These are phyloP conservation scores for Pollachius pollachius DNA, from an alignment of 2,113 vertebrate species.

Conservation along the genomic window DNA sequence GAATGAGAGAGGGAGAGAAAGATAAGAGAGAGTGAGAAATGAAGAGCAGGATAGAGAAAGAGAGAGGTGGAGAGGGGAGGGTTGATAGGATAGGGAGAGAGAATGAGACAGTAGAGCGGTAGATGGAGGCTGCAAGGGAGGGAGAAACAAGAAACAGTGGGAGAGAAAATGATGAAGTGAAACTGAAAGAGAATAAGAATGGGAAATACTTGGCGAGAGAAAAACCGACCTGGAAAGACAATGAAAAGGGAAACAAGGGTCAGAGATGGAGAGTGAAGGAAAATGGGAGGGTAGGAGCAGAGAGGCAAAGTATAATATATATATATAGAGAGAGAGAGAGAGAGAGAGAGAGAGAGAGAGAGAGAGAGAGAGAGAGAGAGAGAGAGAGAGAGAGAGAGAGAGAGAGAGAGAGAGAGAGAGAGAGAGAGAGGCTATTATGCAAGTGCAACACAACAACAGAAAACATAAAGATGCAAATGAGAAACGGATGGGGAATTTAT, in stretches of 20 bases:
- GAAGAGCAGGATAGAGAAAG: neutral
- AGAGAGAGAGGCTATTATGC: neutral
- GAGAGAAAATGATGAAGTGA: no score
- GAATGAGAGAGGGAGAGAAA: neutral
- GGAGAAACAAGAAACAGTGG: no score
- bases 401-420: no score
- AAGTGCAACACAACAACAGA: neutral
- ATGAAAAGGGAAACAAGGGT: neutral
- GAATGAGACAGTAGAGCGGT: no score
- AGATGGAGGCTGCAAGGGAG: no score
- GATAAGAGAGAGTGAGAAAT: no score
- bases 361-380: neutral
- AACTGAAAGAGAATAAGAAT: neutral
- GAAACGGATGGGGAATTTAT: slow-evolving; percentile 1
- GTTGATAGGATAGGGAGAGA: no score
- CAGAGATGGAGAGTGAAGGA: neutral
- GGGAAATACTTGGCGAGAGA: neutral
- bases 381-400: neutral
- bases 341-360: no score
- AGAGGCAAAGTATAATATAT: neutral
- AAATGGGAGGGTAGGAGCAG: neutral
- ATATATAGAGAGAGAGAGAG: neutral
- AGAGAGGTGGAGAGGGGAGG: no score
- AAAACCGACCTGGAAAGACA: neutral
- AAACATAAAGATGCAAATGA: slow-evolving; percentile 3